Conservation (phyloP, 2,113 vertebrate species). For the Laticauda laticaudata region DNA sequence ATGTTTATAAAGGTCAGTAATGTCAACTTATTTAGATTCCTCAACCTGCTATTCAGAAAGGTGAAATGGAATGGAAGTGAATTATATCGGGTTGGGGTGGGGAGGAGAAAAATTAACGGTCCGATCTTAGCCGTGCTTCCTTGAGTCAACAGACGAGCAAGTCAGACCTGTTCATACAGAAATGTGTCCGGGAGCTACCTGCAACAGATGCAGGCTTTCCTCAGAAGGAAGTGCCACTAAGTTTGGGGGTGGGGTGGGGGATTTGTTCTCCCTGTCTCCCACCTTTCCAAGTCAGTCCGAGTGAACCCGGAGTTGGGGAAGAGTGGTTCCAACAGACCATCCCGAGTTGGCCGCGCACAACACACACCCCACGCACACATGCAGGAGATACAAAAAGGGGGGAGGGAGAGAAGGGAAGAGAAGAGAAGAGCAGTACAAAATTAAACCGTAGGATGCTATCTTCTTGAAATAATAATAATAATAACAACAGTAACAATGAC, state of each 20-base stretch:
- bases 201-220: background rate
- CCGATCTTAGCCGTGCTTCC: background rate
- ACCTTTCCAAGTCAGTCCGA: background rate
- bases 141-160: background rate
- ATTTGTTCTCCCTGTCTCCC: background rate
- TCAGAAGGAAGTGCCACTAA: background rate
- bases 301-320: background rate
- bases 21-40: background rate
- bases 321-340: background rate
- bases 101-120: background rate
- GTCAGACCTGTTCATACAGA: background rate
- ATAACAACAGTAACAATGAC: background rate
- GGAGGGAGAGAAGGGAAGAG: background rate
- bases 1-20: background rate
- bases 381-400: background rate
- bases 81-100: background rate
- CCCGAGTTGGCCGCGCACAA: background rate
- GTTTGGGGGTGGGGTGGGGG: background rate
- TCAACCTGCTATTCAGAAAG: background rate
- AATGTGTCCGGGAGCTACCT: background rate
- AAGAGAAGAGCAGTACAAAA: constrained; percentile 46
- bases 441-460: constrained; percentile 54
- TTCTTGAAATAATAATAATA: background rate
- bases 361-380: background rate
- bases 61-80: constrained; percentile 33